A percentile compares a stretch with the other conserved stretches of the same genome.
Conservation (phyloP, 2,797 vertebrate species). For the Pampus argenteus region DNA sequence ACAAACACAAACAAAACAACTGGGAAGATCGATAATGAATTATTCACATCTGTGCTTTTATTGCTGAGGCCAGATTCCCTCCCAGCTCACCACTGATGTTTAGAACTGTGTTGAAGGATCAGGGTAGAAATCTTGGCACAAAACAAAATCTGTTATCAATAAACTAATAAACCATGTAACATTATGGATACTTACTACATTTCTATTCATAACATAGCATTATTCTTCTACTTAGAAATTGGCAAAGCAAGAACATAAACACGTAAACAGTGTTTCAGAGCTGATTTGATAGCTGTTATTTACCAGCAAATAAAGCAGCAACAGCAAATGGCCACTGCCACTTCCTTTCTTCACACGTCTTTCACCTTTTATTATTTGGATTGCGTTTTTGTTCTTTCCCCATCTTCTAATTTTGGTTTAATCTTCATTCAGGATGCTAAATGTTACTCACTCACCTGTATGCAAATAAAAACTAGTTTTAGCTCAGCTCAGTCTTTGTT, state of each 20-base stretch:
- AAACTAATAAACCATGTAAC: not conserved
- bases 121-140: not conserved
- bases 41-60: not conserved
- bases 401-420: slow-evolving; percentile 15
- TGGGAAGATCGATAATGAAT: not conserved
- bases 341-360: not conserved
- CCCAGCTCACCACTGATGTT: not conserved
- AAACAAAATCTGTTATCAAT: not conserved
- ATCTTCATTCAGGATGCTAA: no score
- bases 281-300: slow-evolving; percentile 6
- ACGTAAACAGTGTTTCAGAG: no score
- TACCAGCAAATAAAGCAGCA: slow-evolving; percentile 63
- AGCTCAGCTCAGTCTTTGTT: not conserved
- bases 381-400: slow-evolving; percentile 7
- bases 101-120: not conserved
- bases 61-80: not conserved
- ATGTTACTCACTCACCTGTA: slow-evolving; percentile 2
- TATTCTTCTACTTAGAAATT: not conserved
- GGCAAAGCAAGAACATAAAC: not conserved
- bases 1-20: not conserved
- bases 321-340: slow-evolving; percentile 35
- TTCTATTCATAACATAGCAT: not conserved
- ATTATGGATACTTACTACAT: not conserved
- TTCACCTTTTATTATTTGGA: not conserved
- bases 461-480: not conserved